Conservation (phyloP, 2,113 vertebrate genomes). For the Talpa occidentalis region DNA sequence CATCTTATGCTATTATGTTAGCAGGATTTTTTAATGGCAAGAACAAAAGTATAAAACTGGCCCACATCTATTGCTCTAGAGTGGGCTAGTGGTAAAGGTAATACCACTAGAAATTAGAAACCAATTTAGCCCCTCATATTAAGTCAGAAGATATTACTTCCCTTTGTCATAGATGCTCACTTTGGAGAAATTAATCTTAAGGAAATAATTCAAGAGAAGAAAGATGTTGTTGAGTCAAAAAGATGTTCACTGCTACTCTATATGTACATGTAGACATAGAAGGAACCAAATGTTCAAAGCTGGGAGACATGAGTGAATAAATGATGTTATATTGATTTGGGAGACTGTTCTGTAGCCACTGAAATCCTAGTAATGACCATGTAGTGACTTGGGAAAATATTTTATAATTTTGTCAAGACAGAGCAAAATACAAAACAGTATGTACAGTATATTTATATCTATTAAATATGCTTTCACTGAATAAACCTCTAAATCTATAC, state of each 20-base stretch:
- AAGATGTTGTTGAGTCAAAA: constrained; percentile 6
- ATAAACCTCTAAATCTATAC: not conserved
- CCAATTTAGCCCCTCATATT: not conserved
- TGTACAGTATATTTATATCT: not conserved
- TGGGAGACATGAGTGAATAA: constrained; percentile 31
- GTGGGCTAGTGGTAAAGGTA: not conserved
- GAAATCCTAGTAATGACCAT: constrained; percentile 27
- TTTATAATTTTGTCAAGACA: constrained; percentile 47
- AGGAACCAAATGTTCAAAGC: constrained; percentile 47
- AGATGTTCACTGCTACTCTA: not conserved
- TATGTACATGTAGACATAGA: not conserved
- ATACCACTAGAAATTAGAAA: not conserved
- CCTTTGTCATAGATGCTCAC: not conserved
- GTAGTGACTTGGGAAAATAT: not conserved
- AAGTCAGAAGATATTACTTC: constrained; percentile 5
- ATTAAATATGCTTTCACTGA: not conserved
- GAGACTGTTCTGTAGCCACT: constrained; percentile 12
- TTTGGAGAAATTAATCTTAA: constrained; percentile 22
- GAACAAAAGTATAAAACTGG: not conserved
- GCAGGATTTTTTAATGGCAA: not conserved
- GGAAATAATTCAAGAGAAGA: constrained; percentile 40
- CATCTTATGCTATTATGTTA: constrained; percentile 16
- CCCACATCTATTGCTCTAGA: not conserved
- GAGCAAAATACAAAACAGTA: constrained; percentile 47
- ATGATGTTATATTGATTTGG: not conserved